Evolutionary conservation across 2,888 invertebrate genomes (phyloP).

Genomic region (Euphydryas editha): DNA sequence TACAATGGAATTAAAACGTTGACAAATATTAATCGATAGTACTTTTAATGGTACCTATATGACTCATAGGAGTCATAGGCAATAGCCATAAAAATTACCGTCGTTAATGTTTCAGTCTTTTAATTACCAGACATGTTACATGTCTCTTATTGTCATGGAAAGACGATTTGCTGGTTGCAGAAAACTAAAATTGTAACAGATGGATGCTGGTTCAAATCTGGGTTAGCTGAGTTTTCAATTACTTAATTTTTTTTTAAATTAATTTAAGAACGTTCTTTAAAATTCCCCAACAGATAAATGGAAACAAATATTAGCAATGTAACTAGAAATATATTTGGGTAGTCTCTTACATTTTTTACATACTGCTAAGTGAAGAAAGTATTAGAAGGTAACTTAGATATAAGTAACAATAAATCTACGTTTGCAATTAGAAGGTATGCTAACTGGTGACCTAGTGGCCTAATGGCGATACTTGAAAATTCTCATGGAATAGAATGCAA

Average conservation of each 20-base stretch:
- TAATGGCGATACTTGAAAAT: slow-evolving; percentile 71
- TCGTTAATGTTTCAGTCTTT: neutral
- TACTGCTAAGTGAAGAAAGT: neutral
- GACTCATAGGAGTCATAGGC: neutral
- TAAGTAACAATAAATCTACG: slow-evolving; percentile 22
- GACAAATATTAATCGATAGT: slow-evolving; percentile 9
- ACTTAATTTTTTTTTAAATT: too few relatives aligned
- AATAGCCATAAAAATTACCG: neutral
- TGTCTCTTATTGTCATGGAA: too few relatives aligned
- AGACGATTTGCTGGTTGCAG: too few relatives aligned
- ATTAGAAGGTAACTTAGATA: slow-evolving; percentile 9
- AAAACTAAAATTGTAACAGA: too few relatives aligned
- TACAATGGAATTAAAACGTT: neutral
- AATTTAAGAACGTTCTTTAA: neutral
- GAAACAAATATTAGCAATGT: neutral
- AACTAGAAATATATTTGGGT: neutral
- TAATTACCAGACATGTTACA: too few relatives aligned
- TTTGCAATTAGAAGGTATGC: slow-evolving; percentile 50
- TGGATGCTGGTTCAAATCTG: too few relatives aligned
- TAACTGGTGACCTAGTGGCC: slow-evolving; percentile 71
- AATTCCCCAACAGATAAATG: neutral
- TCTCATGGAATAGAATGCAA: slow-evolving; percentile 79
- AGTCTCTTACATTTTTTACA: neutral
- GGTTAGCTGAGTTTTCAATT: too few relatives aligned
- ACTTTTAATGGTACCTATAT: neutral